Conservation (phyloP, 2,888 invertebrate species). For the Meloe dianella region DNA sequence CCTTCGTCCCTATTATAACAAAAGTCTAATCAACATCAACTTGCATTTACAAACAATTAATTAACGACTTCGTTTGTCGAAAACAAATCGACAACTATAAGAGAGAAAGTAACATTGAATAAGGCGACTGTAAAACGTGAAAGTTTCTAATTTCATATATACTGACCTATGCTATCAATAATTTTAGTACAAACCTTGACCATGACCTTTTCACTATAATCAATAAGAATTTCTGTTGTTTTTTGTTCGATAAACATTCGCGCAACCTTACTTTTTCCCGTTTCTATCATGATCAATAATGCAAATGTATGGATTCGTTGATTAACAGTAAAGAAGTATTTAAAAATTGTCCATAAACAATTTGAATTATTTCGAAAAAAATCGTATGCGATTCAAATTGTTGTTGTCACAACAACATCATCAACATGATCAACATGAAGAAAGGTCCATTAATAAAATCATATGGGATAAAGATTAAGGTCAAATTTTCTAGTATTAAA, state of each 20-base stretch:
- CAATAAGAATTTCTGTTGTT: neutral
- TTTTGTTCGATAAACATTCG: too few relatives aligned
- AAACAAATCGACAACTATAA: neutral
- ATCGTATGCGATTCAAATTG: neutral
- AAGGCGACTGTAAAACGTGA: neutral
- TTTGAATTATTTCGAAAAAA: neutral
- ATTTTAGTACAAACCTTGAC: neutral
- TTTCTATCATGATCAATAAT: neutral
- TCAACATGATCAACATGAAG: slow-evolving; percentile 12
- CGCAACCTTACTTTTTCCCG: neutral
- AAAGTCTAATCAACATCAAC: neutral
- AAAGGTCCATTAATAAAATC: slow-evolving; percentile 23
- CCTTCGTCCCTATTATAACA: neutral
- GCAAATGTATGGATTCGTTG: slow-evolving; percentile 14
- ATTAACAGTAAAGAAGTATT: slow-evolving; percentile 21
- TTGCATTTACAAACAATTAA: too few relatives aligned
- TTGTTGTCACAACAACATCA: neutral
- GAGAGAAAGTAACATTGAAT: neutral
- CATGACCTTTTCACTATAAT: neutral
- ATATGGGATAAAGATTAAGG: slow-evolving; percentile 15
- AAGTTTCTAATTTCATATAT: slow-evolving; percentile 6
- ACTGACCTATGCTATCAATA: slow-evolving; percentile 2
- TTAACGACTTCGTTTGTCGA: neutral
- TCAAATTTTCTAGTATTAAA: slow-evolving; percentile 8
- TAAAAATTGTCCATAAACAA: neutral